A percentile compares a stretch with the other conserved stretches of the same genome.
Conservation (phyloP, 2,797 vertebrate species). For the Hemibagrus guttatus region DNA sequence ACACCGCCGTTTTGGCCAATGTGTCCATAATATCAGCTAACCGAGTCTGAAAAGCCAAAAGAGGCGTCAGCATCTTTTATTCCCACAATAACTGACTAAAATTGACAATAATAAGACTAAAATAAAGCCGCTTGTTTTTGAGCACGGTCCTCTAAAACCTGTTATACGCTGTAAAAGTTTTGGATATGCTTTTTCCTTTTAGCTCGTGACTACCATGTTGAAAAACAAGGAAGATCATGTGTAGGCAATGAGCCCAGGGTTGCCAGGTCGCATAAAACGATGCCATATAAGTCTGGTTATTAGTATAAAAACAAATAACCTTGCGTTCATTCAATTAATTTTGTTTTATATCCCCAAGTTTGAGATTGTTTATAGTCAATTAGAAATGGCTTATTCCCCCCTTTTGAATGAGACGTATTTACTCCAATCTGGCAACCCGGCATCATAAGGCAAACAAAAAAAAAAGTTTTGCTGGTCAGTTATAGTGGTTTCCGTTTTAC, state of each 20-base stretch:
- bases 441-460: background rate
- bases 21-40: slow-evolving; percentile 77
- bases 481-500: background rate
- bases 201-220: slow-evolving; percentile 16
- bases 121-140: background rate
- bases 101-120: background rate
- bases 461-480: slow-evolving; percentile 8
- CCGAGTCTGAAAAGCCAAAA: slow-evolving; percentile 73
- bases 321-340: background rate
- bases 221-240: slow-evolving; percentile 9
- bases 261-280: background rate
- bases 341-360: rapidly evolving
- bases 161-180: background rate
- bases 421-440: background rate
- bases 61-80: slow-evolving; percentile 66
- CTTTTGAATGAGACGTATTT: background rate
- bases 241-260: background rate
- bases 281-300: too few species aligned
- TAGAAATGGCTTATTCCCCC: background rate
- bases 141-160: background rate
- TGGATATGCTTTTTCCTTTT: background rate
- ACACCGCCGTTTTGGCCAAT: slow-evolving; percentile 71
- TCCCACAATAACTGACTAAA: background rate
- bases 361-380: background rate
- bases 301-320: background rate